Conservation (phyloP, 2,113 vertebrate genomes). For the Oreocharis arfaki region DNA sequence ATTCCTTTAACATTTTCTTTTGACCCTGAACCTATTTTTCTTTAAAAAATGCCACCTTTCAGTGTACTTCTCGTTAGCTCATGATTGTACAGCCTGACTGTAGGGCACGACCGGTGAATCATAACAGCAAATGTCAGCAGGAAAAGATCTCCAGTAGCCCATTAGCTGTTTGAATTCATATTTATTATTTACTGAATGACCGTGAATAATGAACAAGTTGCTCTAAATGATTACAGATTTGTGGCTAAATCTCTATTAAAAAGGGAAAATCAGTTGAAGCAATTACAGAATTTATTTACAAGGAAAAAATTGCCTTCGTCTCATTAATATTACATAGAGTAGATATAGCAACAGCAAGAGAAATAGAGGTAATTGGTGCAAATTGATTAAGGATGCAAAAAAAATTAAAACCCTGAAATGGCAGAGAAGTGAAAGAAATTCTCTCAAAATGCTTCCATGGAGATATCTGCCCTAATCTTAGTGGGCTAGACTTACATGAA, state of each 20-base stretch:
- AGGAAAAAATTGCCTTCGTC: background rate
- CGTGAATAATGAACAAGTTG: slow-evolving; percentile 47
- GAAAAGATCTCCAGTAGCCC: slow-evolving; percentile 38
- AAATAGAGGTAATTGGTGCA: background rate
- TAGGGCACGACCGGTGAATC: background rate
- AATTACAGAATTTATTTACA: slow-evolving; percentile 13
- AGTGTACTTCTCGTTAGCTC: background rate
- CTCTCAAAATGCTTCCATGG: background rate
- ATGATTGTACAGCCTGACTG: background rate
- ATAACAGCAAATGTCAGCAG: slow-evolving; percentile 50
- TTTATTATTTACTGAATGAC: slow-evolving; percentile 47
- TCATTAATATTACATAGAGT: background rate
- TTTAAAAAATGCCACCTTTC: background rate
- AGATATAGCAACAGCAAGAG: background rate
- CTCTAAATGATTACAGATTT: slow-evolving; percentile 29
- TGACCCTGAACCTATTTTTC: background rate
- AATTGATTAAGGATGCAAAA: background rate
- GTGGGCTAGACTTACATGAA: background rate
- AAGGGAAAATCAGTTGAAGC: background rate
- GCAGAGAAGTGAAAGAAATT: background rate
- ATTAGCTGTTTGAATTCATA: slow-evolving; percentile 42
- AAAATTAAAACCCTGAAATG: background rate
- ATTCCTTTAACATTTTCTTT: background rate
- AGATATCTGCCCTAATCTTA: background rate
- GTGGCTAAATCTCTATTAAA: background rate